phyloP scores from a whole-genome alignment of 2,113 vertebrate species.

The Oncorhynchus tshawytscha region DNA sequence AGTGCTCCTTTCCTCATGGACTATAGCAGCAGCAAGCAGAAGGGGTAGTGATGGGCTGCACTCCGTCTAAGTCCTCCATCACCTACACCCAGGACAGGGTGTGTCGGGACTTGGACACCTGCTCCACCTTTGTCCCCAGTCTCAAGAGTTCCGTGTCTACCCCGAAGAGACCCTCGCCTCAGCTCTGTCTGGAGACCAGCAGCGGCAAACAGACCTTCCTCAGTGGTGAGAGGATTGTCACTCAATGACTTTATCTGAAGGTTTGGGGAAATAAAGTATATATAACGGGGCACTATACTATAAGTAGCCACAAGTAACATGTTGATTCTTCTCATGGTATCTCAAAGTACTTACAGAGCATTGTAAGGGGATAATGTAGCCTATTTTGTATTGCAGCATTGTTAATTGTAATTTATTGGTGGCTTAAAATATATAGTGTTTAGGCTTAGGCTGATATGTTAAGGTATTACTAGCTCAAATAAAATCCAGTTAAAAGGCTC shows the following conservation, averaged over 20 bases:
- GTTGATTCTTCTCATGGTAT: no score
- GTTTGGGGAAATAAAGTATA: no score
- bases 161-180: conserved; percentile 56
- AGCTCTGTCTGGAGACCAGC: conserved; percentile 47
- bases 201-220: conserved; percentile 58
- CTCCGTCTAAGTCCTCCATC: conserved; percentile 67
- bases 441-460: no score
- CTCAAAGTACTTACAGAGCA: no score
- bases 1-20: conserved; percentile 14
- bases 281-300: no score
- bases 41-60: conserved; percentile 69
- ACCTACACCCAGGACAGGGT: conserved; percentile 63
- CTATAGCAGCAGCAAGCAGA: background rate
- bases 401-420: no score
- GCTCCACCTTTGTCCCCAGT: conserved; percentile 70
- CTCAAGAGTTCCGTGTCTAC: conserved; percentile 65
- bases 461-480: no score
- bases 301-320: no score
- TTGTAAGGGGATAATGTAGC: no score
- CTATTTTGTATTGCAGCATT: no score
- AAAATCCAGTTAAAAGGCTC: no score
- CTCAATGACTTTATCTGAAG: background rate
- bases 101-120: conserved; percentile 71
- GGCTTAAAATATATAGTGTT: no score
- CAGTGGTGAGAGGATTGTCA: conserved; percentile 49